Base-by-base conservation (phyloP, 2,797 vertebrate species). In the Malurus splendens region DNA sequence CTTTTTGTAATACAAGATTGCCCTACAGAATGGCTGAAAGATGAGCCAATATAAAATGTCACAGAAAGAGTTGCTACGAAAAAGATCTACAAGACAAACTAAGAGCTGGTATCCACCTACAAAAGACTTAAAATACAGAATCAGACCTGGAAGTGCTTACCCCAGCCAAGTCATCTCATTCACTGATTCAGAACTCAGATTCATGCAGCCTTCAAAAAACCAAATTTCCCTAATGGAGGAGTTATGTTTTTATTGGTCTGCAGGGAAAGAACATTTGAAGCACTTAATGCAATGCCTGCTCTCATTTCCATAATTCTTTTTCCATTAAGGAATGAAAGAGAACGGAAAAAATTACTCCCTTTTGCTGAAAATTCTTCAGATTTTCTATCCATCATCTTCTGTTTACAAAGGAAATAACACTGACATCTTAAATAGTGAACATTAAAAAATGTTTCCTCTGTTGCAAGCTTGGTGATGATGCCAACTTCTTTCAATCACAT, bases 301-400 rank as follows among this genome's bases (percentile, higher is more conserved):
- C 67, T 90, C 57, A 92, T 95, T 95, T 93, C 59, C 86, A 81
- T 96, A 93, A 95, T 83, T 91, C 89, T 79, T 85, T 80, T 78
- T 93, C 90, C 74, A 92, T 93, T 92, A 94, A 89, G 67, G 93
- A 95, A 94, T 89, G 92, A 94, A 62, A 89, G 82, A 82, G 64
- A 96, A 67, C 25, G 38, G 74, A 92, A 91, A 90, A 82, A 82
- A 80, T 59, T 50, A 83, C 39, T 86, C 82, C 50, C 54, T 68
- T 84, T 77, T 81, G 76, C 82, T 67, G 50, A 88, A 71, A 68
- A 59, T 64, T 45, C 56, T 48, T 61, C 52, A 86, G 57, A 91
- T 76, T 88, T 95, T 75, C 65, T 77, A 86, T 77, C 78, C 39
- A 74, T 87, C 74, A 89, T 56, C 56, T 89, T 81, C 62, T 88